phyloP scores from a whole-genome alignment of 2,113 vertebrate genomes.

The Phylloscopus trochilus region DNA sequence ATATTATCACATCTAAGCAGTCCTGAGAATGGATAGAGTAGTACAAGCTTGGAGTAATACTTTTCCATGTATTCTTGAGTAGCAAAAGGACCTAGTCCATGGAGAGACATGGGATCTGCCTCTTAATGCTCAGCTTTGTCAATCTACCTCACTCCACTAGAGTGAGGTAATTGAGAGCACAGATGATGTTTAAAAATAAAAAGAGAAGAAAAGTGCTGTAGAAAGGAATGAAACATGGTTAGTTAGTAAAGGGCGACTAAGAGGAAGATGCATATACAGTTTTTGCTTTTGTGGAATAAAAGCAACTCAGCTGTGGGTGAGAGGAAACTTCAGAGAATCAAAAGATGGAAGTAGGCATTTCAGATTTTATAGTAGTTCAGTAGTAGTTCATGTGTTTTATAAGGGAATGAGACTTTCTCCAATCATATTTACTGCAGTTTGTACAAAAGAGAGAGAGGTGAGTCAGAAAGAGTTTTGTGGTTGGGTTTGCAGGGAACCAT shows the following conservation, averaged over 20 bases:
- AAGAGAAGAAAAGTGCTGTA: background rate
- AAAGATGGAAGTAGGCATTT: background rate
- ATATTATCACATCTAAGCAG: background rate
- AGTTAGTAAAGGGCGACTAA: background rate
- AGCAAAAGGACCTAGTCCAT: background rate
- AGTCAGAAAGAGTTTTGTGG: conserved; percentile 32
- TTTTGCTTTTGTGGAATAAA: background rate
- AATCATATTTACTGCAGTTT: background rate
- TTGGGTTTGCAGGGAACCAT: conserved; percentile 41
- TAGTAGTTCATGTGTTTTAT: background rate
- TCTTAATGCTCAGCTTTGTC: background rate
- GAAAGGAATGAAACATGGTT: background rate
- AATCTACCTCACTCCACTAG: background rate
- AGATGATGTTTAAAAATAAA: background rate
- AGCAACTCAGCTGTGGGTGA: background rate
- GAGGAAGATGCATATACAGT: background rate
- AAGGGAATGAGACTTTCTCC: background rate
- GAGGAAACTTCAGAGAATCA: background rate
- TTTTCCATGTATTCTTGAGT: background rate
- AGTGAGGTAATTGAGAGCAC: background rate
- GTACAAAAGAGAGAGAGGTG: background rate
- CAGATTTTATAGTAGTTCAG: background rate
- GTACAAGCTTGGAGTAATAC: background rate
- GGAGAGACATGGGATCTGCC: background rate
- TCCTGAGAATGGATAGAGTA: background rate